phyloP scores from a whole-genome alignment of 1,140 invertebrate genomes.

The Drosophila murphyi region DNA sequence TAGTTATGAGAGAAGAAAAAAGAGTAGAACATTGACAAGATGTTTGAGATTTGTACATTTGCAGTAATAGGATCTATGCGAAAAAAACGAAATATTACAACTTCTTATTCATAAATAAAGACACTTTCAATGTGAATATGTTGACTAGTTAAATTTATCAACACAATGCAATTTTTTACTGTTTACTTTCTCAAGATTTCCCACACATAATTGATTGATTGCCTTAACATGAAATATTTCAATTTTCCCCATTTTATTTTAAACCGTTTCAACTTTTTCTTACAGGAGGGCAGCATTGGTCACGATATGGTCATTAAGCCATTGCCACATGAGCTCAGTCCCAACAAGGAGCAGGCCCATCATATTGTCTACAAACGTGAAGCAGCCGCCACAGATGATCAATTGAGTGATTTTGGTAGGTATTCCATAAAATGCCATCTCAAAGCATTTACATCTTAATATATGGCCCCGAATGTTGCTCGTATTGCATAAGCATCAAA shows the following conservation, averaged over 20 bases:
- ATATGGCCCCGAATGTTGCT: neutral
- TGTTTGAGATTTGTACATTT: neutral
- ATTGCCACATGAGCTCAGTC: slow-evolving; percentile 87
- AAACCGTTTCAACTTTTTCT: slow-evolving; percentile 23
- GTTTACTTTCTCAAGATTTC: neutral
- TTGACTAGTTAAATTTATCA: neutral
- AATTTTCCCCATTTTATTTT: neutral
- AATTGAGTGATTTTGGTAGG: slow-evolving; percentile 90
- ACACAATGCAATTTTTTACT: neutral
- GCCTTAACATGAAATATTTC: neutral
- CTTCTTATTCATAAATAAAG: too few relatives aligned
- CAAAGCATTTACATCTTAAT: neutral
- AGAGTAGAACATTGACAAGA: neutral
- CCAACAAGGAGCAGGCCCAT: slow-evolving; percentile 85
- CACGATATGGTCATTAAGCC: slow-evolving; percentile 94
- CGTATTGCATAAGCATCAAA: slow-evolving; percentile 2
- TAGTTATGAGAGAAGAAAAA: neutral
- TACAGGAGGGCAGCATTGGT: slow-evolving; percentile 95
- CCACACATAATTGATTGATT: neutral
- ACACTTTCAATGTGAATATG: too few relatives aligned
- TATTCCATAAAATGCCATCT: neutral
- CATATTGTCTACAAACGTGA: slow-evolving; percentile 89
- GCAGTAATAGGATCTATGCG: too few relatives aligned
- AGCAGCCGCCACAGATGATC: slow-evolving; percentile 83
- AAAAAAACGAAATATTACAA: too few relatives aligned